Evolutionary conservation across 2,797 vertebrate species (phyloP).

Genomic region (Anabacerthia variegaticeps): DNA sequence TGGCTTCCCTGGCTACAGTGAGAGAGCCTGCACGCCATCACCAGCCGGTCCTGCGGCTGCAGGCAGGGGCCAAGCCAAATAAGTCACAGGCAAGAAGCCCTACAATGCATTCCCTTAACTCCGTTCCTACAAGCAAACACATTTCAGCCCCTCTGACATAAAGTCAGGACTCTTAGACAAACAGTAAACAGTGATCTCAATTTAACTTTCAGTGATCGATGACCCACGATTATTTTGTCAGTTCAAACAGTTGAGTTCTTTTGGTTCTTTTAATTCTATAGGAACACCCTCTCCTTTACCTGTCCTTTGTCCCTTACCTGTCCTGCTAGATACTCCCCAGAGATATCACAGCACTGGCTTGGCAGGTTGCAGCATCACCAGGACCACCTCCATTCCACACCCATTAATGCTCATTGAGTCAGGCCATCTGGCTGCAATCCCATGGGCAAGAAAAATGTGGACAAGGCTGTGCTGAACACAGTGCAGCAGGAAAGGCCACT

Average conservation of each 20-base stretch:
- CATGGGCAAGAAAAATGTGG: neutral
- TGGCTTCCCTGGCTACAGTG: neutral
- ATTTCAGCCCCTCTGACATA: neutral
- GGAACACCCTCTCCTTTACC: neutral
- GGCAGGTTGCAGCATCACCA: neutral
- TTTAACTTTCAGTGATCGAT: neutral
- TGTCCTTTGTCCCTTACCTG: neutral
- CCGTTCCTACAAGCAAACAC: neutral
- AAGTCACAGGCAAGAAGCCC: neutral
- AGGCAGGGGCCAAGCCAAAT: neutral
- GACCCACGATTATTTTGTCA: neutral
- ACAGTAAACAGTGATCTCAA: neutral
- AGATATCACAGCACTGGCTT: neutral
- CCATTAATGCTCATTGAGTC: neutral
- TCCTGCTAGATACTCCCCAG: neutral
- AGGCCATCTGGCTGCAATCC: neutral
- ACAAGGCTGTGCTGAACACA: neutral
- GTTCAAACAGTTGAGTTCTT: neutral
- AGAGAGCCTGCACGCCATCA: fast-evolving
- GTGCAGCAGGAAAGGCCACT: neutral
- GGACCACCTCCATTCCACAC: neutral
- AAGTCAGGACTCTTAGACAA: neutral
- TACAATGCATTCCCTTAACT: neutral
- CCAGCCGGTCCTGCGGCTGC: neutral
- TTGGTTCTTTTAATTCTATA: neutral